Conservation (phyloP, 1,140 invertebrate genomes). For the Sinonovacula constricta region DNA sequence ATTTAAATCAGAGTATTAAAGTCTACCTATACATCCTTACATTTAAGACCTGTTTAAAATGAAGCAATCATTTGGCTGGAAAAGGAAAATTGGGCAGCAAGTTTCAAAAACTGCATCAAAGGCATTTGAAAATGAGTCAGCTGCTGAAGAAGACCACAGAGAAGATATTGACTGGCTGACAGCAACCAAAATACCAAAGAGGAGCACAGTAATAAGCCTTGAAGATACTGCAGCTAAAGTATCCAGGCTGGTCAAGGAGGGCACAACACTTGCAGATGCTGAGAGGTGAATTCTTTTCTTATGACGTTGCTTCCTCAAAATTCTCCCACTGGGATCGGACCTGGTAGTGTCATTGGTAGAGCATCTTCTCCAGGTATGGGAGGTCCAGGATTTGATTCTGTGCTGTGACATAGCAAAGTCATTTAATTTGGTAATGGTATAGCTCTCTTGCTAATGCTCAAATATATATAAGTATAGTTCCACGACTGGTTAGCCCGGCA, state of each 20-base stretch:
- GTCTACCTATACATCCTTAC: no score
- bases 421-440: no score
- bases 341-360: no score
- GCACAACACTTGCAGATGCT: slow-evolving; percentile 69
- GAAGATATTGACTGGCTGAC: slow-evolving; percentile 75
- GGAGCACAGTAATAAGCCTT: slow-evolving; percentile 58
- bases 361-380: no score
- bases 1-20: no score
- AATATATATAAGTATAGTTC: no score
- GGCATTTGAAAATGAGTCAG: slow-evolving; percentile 67
- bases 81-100: slow-evolving; percentile 71
- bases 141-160: slow-evolving; percentile 65
- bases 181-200: slow-evolving; percentile 61
- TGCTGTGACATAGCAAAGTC: no score
- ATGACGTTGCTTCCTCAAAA: no score
- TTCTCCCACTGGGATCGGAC: no score
- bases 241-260: slow-evolving; percentile 72
- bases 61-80: slow-evolving; percentile 75
- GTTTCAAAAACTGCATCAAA: slow-evolving; percentile 58
- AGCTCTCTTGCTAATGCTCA: no score
- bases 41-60: neutral
- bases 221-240: slow-evolving; percentile 75
- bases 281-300: slow-evolving; percentile 70
- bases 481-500: no score
- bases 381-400: no score